Base-by-base conservation (phyloP, 2,888 invertebrate genomes). In the Polydrusus pterygomalis region DNA sequence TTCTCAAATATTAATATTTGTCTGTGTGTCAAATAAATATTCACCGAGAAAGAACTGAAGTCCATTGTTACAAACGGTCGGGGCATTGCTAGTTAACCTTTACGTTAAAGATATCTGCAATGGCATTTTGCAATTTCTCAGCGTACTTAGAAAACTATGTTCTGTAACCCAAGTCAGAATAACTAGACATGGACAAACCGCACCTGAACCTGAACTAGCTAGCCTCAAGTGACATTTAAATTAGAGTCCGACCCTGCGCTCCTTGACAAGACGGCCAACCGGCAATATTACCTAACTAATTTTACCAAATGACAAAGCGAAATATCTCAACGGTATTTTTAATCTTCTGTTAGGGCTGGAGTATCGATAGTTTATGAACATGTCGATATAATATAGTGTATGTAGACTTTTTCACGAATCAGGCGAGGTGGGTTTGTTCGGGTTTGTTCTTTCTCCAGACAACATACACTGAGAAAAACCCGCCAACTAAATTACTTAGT, bases 181-280 rank as follows among this genome's bases (percentile, higher is more conserved):
- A 40, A 54, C 54, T 68, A 40, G 38, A 25, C 68, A 15, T 68
- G 68, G 40, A 54, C 68, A 51, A 68, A 68, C 68, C 68, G 68
- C 68, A 68, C 68, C 68, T 68, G 68, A 68, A 68, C 68, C 68
- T 68, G 51, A 51, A 49, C 49, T 34, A 51, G 49, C 34, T 38
- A 67, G 40, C 60, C 67, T 73, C 73, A 67, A 73, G 67, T 73
- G 73, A 73, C 73, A 73, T 73, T 73, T 67, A 73, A 72, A 72
- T 72, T 72, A 72, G 71, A 73, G 73, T 67, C 73, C 73, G 58
- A 67, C 73, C 73, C 73, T 73, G 73, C 10, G 49, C 17, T 20
- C 49, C 34, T 34, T 34, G 34, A 30, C 73, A 34, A 43, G 73
- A 56, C 67, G 60, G 38, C 45, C n/a, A n/a, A n/a, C n/a, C 67